A percentile compares a stretch with the other conserved stretches of the same genome.
Conservation (phyloP, 2,113 vertebrate species). For the Peromyscus californicus region DNA sequence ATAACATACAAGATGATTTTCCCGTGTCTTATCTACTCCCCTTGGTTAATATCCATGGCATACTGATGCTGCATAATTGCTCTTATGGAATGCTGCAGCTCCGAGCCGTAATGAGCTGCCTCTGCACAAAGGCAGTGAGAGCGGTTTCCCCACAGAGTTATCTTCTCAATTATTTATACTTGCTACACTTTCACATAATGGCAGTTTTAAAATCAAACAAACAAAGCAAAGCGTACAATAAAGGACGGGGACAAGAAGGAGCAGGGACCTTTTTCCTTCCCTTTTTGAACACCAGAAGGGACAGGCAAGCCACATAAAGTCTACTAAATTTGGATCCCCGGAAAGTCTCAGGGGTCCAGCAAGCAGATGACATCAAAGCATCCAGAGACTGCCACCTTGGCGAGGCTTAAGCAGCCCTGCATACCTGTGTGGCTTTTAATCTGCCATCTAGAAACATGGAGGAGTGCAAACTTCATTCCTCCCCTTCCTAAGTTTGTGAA, state of each 20-base stretch:
- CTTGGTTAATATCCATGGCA: constrained; percentile 79
- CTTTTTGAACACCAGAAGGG: constrained; percentile 83
- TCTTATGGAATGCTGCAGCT: constrained; percentile 81
- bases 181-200: constrained; percentile 88
- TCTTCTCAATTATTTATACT: constrained; percentile 90
- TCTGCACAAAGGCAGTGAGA: constrained; percentile 84
- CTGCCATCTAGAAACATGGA: constrained; percentile 81
- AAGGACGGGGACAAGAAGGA: constrained; percentile 90
- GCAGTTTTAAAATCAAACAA: constrained; percentile 92
- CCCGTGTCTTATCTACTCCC: constrained; percentile 77
- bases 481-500: constrained; percentile 84
- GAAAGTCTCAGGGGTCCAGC: constrained; percentile 81
- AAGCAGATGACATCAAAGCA: constrained; percentile 83
- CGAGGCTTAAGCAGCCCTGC: constrained; percentile 69
- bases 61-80: constrained; percentile 78
- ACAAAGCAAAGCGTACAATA: constrained; percentile 91
- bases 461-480: constrained; percentile 82
- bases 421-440: constrained; percentile 78
- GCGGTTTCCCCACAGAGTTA: constrained; percentile 87
- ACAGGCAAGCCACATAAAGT: constrained; percentile 87
- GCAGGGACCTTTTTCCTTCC: constrained; percentile 76
- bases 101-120: constrained; percentile 82
- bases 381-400: constrained; percentile 74
- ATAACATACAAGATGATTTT: constrained; percentile 82
- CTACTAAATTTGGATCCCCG: constrained; percentile 84